These are phyloP conservation scores for Trichopria drosophilae DNA, from an alignment of 2,888 invertebrate genomes.

Conservation along the genomic window DNA sequence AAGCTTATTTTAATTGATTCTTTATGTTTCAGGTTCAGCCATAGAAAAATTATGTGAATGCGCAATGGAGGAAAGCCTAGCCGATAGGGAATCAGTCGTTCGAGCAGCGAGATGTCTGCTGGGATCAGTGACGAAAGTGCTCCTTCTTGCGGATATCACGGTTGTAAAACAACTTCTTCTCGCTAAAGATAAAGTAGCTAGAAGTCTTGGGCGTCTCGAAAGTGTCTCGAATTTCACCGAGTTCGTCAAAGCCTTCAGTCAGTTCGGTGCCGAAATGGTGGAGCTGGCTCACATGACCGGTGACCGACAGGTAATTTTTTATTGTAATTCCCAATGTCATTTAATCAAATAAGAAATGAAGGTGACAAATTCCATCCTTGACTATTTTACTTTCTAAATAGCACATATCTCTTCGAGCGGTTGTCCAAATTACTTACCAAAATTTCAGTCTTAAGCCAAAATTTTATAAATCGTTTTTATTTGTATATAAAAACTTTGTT, in stretches of 20 bases:
- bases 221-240: slow-evolving; percentile 92
- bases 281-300: slow-evolving; percentile 94
- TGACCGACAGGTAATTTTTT: slow-evolving; percentile 62
- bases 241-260: slow-evolving; percentile 97
- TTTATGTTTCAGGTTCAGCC: slow-evolving; percentile 70
- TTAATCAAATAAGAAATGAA: neutral
- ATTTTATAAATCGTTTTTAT: too few relatives aligned
- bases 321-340: neutral
- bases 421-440: too few relatives aligned
- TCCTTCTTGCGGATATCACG: slow-evolving; percentile 95
- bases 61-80: slow-evolving; percentile 66
- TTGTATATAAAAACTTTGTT: too few relatives aligned
- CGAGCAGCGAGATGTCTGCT: slow-evolving; percentile 90
- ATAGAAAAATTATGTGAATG: slow-evolving; percentile 90
- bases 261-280: slow-evolving; percentile 98
- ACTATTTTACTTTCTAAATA: neutral
- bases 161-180: slow-evolving; percentile 94
- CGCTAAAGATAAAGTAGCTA: slow-evolving; percentile 92
- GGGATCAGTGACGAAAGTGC: slow-evolving; percentile 91
- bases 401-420: too few relatives aligned
- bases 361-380: neutral
- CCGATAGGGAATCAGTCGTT: slow-evolving; percentile 75
- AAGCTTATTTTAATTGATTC: too few relatives aligned
- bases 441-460: too few relatives aligned
- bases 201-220: slow-evolving; percentile 81